A percentile compares a stretch with the other conserved stretches of the same genome.
phyloP scores from a whole-genome alignment of 2,888 invertebrate genomes.

The Strigamia maritima region DNA sequence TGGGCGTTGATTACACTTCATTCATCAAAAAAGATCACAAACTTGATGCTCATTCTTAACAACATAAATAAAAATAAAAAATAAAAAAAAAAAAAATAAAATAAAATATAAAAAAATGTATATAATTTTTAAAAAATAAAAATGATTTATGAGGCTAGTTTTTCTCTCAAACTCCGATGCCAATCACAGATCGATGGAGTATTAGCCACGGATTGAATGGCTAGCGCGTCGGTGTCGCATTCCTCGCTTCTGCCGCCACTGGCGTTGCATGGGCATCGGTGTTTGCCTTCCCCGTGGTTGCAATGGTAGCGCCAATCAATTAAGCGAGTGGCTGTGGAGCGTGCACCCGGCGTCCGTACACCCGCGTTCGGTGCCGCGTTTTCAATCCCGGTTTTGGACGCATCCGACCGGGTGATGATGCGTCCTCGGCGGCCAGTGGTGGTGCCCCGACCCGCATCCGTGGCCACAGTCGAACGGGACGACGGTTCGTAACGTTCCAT shows the following conservation, averaged over 20 bases:
- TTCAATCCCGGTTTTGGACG: neutral
- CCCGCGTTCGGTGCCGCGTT: neutral
- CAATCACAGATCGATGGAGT: neutral
- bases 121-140: too few species aligned
- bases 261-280: neutral
- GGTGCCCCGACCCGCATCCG: neutral
- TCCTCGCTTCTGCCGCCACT: neutral
- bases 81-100: too few species aligned
- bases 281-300: neutral
- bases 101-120: too few species aligned
- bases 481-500: slow-evolving; percentile 16
- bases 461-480: neutral
- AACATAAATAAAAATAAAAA: too few species aligned
- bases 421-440: neutral
- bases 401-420: neutral
- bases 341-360: neutral
- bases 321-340: slow-evolving; percentile 22
- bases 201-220: neutral
- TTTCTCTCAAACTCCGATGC: neutral
- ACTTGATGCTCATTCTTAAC: too few species aligned
- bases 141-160: neutral
- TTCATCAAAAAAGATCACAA: too few species aligned
- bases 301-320: slow-evolving; percentile 36
- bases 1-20: too few species aligned
- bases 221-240: neutral